Percentiles rank a stretch among this genome's conserved stretches.
phyloP scores from a whole-genome alignment of 2,797 vertebrate species.

The Lutjanus argentimaculatus region DNA sequence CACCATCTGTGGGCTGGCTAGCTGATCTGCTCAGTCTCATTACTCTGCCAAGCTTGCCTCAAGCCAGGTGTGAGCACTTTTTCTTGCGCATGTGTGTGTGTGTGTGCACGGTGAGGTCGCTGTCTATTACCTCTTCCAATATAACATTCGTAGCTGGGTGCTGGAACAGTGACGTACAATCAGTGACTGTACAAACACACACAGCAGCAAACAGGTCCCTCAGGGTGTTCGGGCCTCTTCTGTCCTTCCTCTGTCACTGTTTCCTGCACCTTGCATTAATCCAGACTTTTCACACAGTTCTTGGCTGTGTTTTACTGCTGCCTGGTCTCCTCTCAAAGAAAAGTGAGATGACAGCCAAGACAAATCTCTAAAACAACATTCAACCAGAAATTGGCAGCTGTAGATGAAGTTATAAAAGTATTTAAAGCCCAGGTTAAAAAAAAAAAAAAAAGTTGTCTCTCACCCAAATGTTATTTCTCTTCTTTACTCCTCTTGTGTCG shows the following conservation, averaged over 20 bases:
- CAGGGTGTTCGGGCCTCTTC: slow-evolving; percentile 7
- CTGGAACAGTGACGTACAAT: slow-evolving; percentile 19
- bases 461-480: not conserved
- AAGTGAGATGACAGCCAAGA: slow-evolving; percentile 26
- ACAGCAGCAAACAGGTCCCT: slow-evolving; percentile 32
- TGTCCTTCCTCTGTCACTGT: slow-evolving; percentile 31
- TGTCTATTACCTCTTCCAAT: slow-evolving; percentile 25
- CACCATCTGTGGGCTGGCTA: slow-evolving; percentile 53
- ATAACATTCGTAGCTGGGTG: slow-evolving; percentile 23
- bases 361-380: slow-evolving; percentile 13
- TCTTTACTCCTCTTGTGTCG: not conserved
- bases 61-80: slow-evolving; percentile 43
- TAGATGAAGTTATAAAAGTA: not conserved
- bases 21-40: slow-evolving; percentile 50
- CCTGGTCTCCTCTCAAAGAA: slow-evolving; percentile 20
- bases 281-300: slow-evolving; percentile 29
- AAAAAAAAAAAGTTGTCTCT: not conserved
- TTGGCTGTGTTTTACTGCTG: slow-evolving; percentile 24
- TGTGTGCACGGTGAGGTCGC: not conserved
- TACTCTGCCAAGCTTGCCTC: slow-evolving; percentile 55
- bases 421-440: not conserved
- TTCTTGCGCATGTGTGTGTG: not conserved
- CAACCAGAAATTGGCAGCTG: slow-evolving; percentile 17
- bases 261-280: slow-evolving; percentile 30
- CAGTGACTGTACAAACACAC: slow-evolving; percentile 34